Base-by-base conservation (phyloP, 1,140 invertebrate species). In the honey bee (Apis mellifera) region DNA sequence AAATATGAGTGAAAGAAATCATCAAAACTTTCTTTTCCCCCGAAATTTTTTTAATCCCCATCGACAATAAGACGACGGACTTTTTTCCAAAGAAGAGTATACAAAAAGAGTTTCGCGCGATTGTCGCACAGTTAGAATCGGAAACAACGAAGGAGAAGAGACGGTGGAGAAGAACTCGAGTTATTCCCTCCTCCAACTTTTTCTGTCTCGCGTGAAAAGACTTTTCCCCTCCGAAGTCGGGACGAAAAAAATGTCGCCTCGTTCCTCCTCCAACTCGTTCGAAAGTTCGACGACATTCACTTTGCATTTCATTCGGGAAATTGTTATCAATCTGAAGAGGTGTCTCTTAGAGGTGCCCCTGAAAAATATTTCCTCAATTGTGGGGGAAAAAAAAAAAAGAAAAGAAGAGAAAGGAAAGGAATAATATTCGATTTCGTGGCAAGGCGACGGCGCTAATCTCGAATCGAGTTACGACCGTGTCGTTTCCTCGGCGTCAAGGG, bases 251-350 rank as follows among this genome's bases (percentile, higher is more conserved):
- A 48, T 74, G 59, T 23, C 71, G 75, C 26, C 78, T 21, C 19
- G 19, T 26, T 23, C 80, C 17, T 62, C 70, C 72, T 70, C 50
- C 50, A 86, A 87, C 82, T 86, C 54, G 59, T 80, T 80, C 57
- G 17, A 12, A 68, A 86, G 75, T 79, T 42, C 32, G 32, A 75
- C 82, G 65, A 57, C 26, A n/a, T 48, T 75, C 82, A 54, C 62
- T 82, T 83, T 80, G 84, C 84, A 86, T 86, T 84, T 86, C 57
- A 70, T 80, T 80, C 66, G 19, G 19, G 82, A 86, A 64, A 86
- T 86, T 76, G 60, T 87, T 87, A 87, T 86, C 85, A 86, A 84
- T 86, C 77, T 54, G 54, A 57, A n/a, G 85, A 68, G 52, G 21
- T 9, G 60, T 59, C 77, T 78, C 76, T n/a, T n/a, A n/a, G n/a